Base-by-base conservation (phyloP, 2,797 vertebrate species). In the Galago senegalensis region DNA sequence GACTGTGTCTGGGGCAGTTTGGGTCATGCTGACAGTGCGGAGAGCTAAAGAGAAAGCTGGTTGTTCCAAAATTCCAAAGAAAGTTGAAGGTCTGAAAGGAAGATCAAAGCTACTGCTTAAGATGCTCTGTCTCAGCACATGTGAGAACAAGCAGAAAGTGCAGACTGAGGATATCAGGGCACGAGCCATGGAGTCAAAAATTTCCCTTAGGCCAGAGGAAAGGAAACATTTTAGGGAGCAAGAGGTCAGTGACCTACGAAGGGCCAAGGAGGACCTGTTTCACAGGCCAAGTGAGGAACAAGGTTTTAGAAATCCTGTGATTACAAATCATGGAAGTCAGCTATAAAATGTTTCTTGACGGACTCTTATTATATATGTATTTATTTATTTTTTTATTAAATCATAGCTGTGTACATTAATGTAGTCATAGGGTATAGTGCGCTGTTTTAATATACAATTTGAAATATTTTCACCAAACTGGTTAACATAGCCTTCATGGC, bases 281-380 rank as follows among this genome's bases (percentile, higher is more conserved):
- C 83, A 43, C 1, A 85, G 65, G 10, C 20, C 4, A 10, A 34
- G 10, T 90, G 13, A 37, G 16, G 9, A 53, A 12, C 40, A 92
- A 14, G 46, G 14, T 76, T 60, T 93, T 89, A 94, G 89, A 40
- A 69, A 63, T 20, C 25, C 1, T 84, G 4, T 77, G 49, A 87
- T 46, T 70, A 21, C 61, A 87, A 60, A 87, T 53, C 58, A 81
- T 49, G 85, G 89, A 87, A 93, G 69, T 34, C 49, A 53, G 9
- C 37, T 40, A 37, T 61, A 56, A 29, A n/a, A 12, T 82, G 37
- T 49, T 75, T 21, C 37, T 49, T 43, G n/a, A 70, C n/a, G 14
- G 73, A 72, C 29, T 94, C 29, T 76, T 16, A 29, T 61, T 16
- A 10, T 34, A 20, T 1, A 7, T 43, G 40, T 43, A 43, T 43